Base-by-base conservation (phyloP, 2,113 vertebrate species). In the Brienomyrus brachyistius region DNA sequence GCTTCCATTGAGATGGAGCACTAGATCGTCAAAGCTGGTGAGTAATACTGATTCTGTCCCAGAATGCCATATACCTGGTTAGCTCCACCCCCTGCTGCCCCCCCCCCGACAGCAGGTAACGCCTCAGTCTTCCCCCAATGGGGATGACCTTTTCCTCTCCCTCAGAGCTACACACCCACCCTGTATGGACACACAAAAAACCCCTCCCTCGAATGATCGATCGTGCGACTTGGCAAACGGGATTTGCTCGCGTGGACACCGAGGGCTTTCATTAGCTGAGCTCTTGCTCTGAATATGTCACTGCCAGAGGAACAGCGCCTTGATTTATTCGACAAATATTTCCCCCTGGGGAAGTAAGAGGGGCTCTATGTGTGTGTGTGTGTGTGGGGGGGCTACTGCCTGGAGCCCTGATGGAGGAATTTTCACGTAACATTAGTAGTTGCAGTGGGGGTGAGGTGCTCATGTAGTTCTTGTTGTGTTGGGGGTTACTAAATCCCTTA, bases 281-380 rank as follows among this genome's bases (percentile, higher is more conserved):
- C 52, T 87, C 90, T 84, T 74, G 23, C 86, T 91, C 31, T 54
- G 89, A 91, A 90, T 90, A 89, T 83, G 90, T 91, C 90, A 91
- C 80, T 87, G 85, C 50, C 89, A 88, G 84, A 77, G 82, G 90
- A 90, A 51, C 90, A 88, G 89, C 87, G 27, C 88, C 88, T 59
- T 90, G 87, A 92, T 92, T 92, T 92, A 91, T 92, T 88, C 87
- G 35, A 54, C 82, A 90, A 91, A 89, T 87, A 88, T 91, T 89
- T 89, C 40, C 91, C 91, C 84, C 87, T 17, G 82, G 90, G 89
- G 86, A 88, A n/a, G 70, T n/a, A 43, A 70, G 56, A 43, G 86
- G 59, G 52, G 10, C 59, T 10, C 19, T 27, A 5, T 47, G 54
- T 35, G 45, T 27, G 87, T 48, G 19, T 19, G 87, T 59, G 13